Conservation (phyloP, 1,140 invertebrate species). For the Trachymyrmex septentrionalis region DNA sequence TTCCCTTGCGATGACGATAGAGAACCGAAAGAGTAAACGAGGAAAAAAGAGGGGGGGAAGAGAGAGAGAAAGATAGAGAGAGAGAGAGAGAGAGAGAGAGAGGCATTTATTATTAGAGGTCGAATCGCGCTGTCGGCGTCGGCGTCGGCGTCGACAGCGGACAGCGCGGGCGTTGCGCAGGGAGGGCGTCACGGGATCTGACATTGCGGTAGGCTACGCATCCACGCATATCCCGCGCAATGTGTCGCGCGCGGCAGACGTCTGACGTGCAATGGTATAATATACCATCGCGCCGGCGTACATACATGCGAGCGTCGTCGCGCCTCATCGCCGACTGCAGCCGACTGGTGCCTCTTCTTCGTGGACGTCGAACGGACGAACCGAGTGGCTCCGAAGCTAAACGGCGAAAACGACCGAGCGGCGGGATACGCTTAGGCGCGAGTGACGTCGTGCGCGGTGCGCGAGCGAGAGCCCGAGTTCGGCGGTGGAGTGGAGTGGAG, state of each 20-base stretch:
- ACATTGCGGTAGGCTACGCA: slow-evolving; percentile 84
- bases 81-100: neutral
- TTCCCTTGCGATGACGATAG: slow-evolving; percentile 27
- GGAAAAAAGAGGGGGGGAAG: neutral
- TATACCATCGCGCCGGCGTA: slow-evolving; percentile 61
- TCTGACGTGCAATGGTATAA: slow-evolving; percentile 36
- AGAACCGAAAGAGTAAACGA: slow-evolving; percentile 26
- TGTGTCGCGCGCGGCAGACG: neutral
- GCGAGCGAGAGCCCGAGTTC: slow-evolving; percentile 69
- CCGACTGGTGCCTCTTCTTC: neutral
- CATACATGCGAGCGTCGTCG: slow-evolving; percentile 59
- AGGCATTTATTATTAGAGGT: slow-evolving; percentile 57
- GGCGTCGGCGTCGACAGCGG: slow-evolving; percentile 27
- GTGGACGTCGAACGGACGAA: slow-evolving; percentile 12
- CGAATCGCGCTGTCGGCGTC: neutral
- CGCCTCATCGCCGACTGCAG: slow-evolving; percentile 54
- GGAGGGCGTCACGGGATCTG: slow-evolving; percentile 63
- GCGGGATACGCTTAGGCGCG: slow-evolving; percentile 24
- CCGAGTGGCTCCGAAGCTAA: slow-evolving; percentile 70
- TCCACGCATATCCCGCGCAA: slow-evolving; percentile 68
- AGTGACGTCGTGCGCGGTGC: slow-evolving; percentile 55
- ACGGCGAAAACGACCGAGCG: slow-evolving; percentile 62
- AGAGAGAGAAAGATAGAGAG: neutral
- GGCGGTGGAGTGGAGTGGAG: slow-evolving; percentile 53
- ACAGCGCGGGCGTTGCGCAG: slow-evolving; percentile 15